Conservation (phyloP, 2,888 invertebrate species). For the Nomada hirtipes region DNA sequence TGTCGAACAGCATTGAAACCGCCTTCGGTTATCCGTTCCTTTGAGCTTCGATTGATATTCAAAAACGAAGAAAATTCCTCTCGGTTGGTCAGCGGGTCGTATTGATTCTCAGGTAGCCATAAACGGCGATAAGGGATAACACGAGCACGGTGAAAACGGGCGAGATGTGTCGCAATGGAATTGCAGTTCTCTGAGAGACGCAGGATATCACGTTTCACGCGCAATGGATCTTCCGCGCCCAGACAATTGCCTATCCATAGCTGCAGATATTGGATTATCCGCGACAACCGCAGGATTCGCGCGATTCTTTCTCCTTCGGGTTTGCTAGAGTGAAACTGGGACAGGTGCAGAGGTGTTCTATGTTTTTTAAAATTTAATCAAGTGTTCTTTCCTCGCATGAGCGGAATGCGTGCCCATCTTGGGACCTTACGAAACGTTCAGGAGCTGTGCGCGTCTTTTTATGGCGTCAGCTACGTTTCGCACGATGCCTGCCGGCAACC, state of each 20-base stretch:
- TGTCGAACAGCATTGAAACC: slow-evolving; percentile 20
- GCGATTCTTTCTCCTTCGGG: too few relatives aligned
- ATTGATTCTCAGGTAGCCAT: background rate
- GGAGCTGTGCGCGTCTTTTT: too few relatives aligned
- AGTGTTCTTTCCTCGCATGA: background rate
- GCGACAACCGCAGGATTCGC: background rate
- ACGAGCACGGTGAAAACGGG: background rate
- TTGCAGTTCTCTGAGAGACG: slow-evolving; percentile 17
- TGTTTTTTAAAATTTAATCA: slow-evolving; percentile 10
- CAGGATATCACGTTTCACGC: slow-evolving; percentile 10
- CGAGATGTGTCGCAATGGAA: slow-evolving; percentile 11
- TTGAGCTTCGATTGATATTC: background rate
- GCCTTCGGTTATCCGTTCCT: background rate
- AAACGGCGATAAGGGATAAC: background rate
- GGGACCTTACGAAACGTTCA: too few relatives aligned
- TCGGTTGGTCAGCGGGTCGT: background rate
- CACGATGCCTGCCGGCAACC: too few relatives aligned
- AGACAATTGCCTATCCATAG: slow-evolving; percentile 6
- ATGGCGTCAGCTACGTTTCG: too few relatives aligned
- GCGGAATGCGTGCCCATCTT: background rate
- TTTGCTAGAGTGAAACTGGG: background rate
- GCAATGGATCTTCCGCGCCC: slow-evolving; percentile 1
- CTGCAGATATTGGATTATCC: slow-evolving; percentile 12
- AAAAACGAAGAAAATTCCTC: background rate
- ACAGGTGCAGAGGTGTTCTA: background rate